Evolutionary conservation across 2,113 vertebrate genomes (phyloP).

Genomic region (Salvelinus sp.): DNA sequence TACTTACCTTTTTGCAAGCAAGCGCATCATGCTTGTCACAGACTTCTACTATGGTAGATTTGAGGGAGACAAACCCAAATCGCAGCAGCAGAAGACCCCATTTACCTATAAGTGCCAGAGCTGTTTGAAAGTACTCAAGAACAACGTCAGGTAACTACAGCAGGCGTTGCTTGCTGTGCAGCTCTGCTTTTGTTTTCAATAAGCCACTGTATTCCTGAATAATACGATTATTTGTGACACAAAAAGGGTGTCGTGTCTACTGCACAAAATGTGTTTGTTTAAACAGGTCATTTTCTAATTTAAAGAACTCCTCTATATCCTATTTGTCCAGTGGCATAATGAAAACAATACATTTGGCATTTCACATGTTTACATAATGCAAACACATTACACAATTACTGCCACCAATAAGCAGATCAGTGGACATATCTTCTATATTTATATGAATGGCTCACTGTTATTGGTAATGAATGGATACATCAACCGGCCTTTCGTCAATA

Average conservation of each 20-base stretch:
- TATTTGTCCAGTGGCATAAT: too few relatives aligned
- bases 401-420: too few relatives aligned
- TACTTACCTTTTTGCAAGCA: constrained; percentile 73
- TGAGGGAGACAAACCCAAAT: constrained; percentile 79
- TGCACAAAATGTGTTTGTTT: background rate
- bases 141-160: constrained; percentile 90
- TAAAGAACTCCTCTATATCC: too few relatives aligned
- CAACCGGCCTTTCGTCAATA: background rate
- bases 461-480: background rate
- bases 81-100: constrained; percentile 80
- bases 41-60: constrained; percentile 95
- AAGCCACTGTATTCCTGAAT: background rate
- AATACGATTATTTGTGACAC: too few relatives aligned
- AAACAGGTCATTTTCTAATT: background rate
- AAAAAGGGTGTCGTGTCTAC: too few relatives aligned
- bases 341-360: too few relatives aligned
- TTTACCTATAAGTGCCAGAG: constrained; percentile 94
- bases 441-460: background rate
- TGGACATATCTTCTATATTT: background rate
- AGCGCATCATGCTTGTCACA: constrained; percentile 95
- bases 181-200: background rate
- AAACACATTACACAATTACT: background rate
- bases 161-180: background rate
- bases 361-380: too few relatives aligned
- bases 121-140: constrained; percentile 96